A percentile compares a stretch with the other conserved stretches of the same genome.
Conservation (phyloP, 1,140 invertebrate genomes). For the Patella vulgata region DNA sequence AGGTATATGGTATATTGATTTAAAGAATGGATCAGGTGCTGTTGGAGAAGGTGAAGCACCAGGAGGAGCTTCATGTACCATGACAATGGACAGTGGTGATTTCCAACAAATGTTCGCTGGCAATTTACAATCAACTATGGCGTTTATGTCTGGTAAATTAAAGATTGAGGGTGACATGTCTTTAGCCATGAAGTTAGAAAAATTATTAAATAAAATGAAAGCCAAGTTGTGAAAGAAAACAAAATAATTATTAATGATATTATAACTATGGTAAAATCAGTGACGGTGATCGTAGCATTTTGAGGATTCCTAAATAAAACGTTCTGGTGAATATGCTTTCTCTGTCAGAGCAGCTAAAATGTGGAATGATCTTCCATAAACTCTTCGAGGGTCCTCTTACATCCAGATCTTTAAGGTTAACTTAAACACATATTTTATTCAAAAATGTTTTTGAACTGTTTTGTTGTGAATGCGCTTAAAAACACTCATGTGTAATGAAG, state of each 20-base stretch:
- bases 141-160: conserved; percentile 96
- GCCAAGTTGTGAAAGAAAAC: conserved; percentile 69
- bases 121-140: conserved; percentile 87
- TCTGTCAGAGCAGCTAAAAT: no score
- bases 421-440: no score
- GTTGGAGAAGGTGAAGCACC: conserved; percentile 81
- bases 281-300: no score
- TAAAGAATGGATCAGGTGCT: conserved; percentile 85
- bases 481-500: no score
- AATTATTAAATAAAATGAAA: conserved; percentile 87
- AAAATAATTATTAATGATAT: background rate
- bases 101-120: conserved; percentile 75
- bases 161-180: conserved; percentile 93
- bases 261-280: no score
- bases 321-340: no score
- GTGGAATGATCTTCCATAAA: no score
- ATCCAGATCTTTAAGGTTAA: no score
- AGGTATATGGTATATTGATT: conserved; percentile 87
- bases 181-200: conserved; percentile 96
- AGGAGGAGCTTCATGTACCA: conserved; percentile 78
- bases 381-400: no score
- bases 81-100: conserved; percentile 80
- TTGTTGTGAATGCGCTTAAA: no score
- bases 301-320: no score
- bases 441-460: no score